A percentile compares a stretch with the other conserved stretches of the same genome.
These are phyloP conservation scores for Apamea monoglypha DNA, from an alignment of 2,888 invertebrate genomes.

Conservation along the genomic window DNA sequence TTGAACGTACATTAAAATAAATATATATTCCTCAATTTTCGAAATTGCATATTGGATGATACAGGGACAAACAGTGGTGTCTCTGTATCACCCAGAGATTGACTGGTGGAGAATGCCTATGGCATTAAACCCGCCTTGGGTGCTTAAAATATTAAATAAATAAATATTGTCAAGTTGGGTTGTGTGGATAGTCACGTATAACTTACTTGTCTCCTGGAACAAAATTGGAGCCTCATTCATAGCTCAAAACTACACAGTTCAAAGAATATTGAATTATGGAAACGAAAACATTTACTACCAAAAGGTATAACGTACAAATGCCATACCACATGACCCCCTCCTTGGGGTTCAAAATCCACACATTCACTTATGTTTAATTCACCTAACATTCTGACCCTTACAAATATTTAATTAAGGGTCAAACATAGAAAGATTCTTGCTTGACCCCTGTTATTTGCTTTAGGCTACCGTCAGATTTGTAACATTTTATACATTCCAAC, in stretches of 20 bases:
- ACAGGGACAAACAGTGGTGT: no score
- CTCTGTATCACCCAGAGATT: not conserved
- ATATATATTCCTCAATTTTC: not conserved
- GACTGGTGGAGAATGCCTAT: no score
- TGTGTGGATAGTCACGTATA: not conserved
- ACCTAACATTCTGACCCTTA: slow-evolving; percentile 78
- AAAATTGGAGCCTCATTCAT: not conserved
- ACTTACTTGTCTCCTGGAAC: not conserved
- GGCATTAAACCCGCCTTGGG: no score
- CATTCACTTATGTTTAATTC: slow-evolving; percentile 79
- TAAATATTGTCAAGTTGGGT: not conserved
- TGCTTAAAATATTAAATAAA: no score
- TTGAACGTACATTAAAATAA: not conserved
- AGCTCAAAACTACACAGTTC: not conserved
- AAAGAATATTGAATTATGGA: slow-evolving; percentile 7
- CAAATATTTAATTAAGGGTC: slow-evolving; percentile 83
- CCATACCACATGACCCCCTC: slow-evolving; percentile 19
- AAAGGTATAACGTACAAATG: not conserved
- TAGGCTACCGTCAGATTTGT: slow-evolving; percentile 62
- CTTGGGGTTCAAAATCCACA: slow-evolving; percentile 52
- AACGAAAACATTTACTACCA: not conserved
- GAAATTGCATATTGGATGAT: not conserved
- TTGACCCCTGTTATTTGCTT: slow-evolving; percentile 64
- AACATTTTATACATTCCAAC: slow-evolving; percentile 53
- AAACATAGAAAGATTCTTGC: slow-evolving; percentile 65